Percentiles rank a stretch among this genome's conserved stretches.
Conservation (phyloP, 1,140 invertebrate species). For the Reticulitermes speratus region DNA sequence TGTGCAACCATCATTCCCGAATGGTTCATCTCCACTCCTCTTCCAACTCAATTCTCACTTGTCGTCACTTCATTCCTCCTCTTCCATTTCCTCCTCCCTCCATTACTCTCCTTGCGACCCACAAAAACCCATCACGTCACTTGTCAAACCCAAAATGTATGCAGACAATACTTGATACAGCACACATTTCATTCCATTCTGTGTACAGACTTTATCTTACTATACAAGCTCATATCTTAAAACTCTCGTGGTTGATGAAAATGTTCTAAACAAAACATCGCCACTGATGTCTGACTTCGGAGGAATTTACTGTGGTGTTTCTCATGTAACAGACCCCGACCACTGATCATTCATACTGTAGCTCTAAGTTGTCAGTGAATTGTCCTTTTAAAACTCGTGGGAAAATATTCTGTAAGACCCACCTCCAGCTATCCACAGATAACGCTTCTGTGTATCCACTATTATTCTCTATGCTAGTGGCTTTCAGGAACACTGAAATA, state of each 20-base stretch:
- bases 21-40: conserved; percentile 7
- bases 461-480: no score
- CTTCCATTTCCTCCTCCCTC: not conserved
- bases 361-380: no score
- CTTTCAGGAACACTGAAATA: no score
- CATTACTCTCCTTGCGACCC: not conserved
- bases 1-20: conserved; percentile 5
- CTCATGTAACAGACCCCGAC: no score
- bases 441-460: no score
- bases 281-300: no score
- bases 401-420: no score
- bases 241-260: not conserved
- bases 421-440: no score
- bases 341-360: no score
- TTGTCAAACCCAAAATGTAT: not conserved
- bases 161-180: conserved; percentile 1
- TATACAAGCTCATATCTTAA: not conserved
- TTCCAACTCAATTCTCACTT: conserved; percentile 12
- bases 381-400: no score
- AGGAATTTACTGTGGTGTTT: no score
- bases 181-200: not conserved
- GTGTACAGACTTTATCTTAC: not conserved
- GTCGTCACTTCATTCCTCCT: conserved; percentile 6
- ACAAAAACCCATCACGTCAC: conserved; percentile 10
- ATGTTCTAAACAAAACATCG: no score